Evolutionary conservation across 1,140 invertebrate genomes (phyloP), one percentile per base, ranked within the genome.

Genomic region (Pogonomyrmex californicus): DNA sequence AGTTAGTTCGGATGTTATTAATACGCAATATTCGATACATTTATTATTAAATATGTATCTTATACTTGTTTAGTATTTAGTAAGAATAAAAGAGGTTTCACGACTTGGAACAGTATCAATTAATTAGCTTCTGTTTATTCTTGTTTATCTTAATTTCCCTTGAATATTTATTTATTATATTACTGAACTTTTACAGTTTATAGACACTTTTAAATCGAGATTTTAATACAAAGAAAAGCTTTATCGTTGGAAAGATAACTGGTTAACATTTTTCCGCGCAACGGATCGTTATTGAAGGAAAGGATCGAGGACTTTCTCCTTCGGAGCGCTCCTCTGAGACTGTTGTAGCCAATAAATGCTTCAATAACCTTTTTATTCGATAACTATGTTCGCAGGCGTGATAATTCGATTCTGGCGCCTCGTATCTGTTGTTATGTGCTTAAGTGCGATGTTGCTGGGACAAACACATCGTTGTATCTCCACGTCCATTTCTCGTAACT

Each of bases 321-420:
- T 60, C 82, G 58, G 12, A 33, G 36, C 81, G 49, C 0, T 44
- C 78, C 58, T 33, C 38, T 23, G 75, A 49, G 87, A 86, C 65
- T 44, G 81, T 65, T 75, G 71, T 88, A 73, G 33, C 14, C 66
- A 87, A 75, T 89, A 86, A 88, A 85, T 78, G 82, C 82, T 47
- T 78, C 82, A 77, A 85, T 85, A 85, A 85, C 36, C 62, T 85
- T 85, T 85, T 78, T 78, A 85, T 78, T 75, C 70, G 63, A 88
- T 89, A 88, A 89, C 82, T 85, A 88, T 75, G 66, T 88, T 54
- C 66, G 76, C 81, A 70, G 77, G 87, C 56, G 81, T 89, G 81
- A 79, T 89, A 88, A 88, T 87, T 86, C 54, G 68, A 89, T 88
- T 79, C 36, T 63, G 17, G 38, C 58, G 87, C 44, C 73, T 87